phyloP scores from a whole-genome alignment of 2,797 vertebrate genomes.

The Sebastes jordani region DNA sequence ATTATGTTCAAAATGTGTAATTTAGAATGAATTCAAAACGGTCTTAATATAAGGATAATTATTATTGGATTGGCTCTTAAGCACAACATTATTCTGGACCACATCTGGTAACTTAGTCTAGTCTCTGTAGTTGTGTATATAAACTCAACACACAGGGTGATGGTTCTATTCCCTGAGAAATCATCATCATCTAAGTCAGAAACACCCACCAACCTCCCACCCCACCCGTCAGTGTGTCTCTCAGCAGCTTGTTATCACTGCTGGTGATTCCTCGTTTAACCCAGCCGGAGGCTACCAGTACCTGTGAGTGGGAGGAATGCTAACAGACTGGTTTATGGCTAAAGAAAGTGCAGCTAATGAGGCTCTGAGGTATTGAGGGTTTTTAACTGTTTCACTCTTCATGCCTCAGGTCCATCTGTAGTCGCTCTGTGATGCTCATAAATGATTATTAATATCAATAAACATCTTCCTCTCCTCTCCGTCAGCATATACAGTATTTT shows the following conservation, averaged over 20 bases:
- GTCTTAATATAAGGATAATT: no score
- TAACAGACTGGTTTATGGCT: slow-evolving; percentile 4
- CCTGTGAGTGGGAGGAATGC: slow-evolving; percentile 22
- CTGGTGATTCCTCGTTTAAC: not conserved
- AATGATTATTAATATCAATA: not conserved
- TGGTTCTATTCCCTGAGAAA: no score
- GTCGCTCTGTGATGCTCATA: not conserved
- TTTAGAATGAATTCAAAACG: no score
- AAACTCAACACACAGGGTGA: no score
- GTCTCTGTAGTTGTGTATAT: no score
- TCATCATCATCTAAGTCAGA: not conserved
- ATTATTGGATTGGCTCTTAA: no score
- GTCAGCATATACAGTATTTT: no score
- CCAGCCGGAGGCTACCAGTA: not conserved
- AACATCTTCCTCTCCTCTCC: no score
- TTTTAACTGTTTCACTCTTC: not conserved
- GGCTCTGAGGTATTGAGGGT: not conserved
- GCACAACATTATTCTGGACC: no score
- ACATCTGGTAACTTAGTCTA: no score
- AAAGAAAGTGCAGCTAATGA: slow-evolving; percentile 8
- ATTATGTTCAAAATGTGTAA: no score
- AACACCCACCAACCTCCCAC: fast-evolving
- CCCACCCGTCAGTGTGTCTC: no score
- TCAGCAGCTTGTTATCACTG: not conserved
- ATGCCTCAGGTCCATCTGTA: not conserved